Evolutionary conservation across 2,113 vertebrate genomes (phyloP).

Genomic region (Typhlomys cinereus): DNA sequence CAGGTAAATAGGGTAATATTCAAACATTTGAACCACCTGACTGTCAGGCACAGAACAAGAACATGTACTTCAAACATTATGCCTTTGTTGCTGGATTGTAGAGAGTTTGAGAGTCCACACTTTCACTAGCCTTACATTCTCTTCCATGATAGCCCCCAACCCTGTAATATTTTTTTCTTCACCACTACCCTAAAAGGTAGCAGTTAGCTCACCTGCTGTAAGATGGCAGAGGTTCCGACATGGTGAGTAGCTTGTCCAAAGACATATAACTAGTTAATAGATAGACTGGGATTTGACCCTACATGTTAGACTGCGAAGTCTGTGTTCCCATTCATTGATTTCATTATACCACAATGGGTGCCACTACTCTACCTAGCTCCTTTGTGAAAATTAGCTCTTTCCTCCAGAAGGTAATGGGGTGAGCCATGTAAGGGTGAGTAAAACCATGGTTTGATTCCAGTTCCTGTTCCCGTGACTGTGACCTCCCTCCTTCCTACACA

Average conservation of each 20-base stretch:
- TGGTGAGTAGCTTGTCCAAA: not conserved
- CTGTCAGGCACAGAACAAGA: not conserved
- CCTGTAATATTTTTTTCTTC: not conserved
- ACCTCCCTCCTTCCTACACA: not conserved
- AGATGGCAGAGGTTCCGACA: not conserved
- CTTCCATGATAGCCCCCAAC: not conserved
- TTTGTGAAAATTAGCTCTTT: conserved; percentile 17
- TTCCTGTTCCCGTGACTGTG: not conserved
- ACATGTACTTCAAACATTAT: not conserved
- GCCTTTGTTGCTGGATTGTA: not conserved
- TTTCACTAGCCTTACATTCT: not conserved
- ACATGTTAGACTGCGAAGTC: not conserved
- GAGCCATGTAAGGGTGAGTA: not conserved
- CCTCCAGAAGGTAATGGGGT: not conserved
- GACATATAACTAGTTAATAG: not conserved
- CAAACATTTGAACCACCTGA: not conserved
- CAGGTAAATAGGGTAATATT: not conserved
- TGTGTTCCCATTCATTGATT: not conserved
- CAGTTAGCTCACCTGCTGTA: not conserved
- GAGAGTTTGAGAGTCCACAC: not conserved
- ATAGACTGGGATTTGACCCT: not conserved
- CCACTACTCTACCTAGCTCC: not conserved
- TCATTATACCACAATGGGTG: not conserved
- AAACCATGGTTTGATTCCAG: not conserved
- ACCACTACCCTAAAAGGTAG: not conserved